Evolutionary conservation across 2,888 invertebrate species (phyloP), one percentile per base, ranked within the genome.

Genomic region (Charanyca ferruginea): DNA sequence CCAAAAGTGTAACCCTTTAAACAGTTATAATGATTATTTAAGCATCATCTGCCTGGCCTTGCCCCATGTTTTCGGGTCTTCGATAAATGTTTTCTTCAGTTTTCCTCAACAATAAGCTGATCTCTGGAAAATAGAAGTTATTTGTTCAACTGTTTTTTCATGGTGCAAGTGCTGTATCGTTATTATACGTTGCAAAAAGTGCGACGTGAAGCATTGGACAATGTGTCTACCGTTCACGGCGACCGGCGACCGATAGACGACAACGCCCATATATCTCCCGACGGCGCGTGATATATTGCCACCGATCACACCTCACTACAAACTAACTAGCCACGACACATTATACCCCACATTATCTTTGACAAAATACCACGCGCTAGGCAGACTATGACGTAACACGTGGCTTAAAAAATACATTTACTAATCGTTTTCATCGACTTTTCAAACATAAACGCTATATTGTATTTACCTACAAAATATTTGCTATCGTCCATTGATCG

Each of bases 261-360:
- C 88, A 87, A 83, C 83, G 83, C 80, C 87, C 89, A 89, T 92
- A 90, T 90, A 92, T 93, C 91, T 91, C 84, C 75, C 83, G 84
- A 86, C 86, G 85, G 80, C 81, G 78, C 85, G 89, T 91, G 91
- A 91, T 89, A 86, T 89, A 91, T 90, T 80, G 82, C 87, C 83
- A 72, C 79, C 87, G 85, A 91, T 91, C 89, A 87, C 87, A 88
- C 84, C 85, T 84, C 83, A 84, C 88, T 86, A 85, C 86, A 85
- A 86, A 86, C 87, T 84, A 85, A 87, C 84, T 85, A 83, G 66
- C 82, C 79, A 83, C 72, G 80, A 61, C 57, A 52, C 66, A 49
- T 85, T 83, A 86, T 80, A 79, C 73, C 73, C 74, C 77, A 79
- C 78, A 82, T 85, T 82, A 83, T 79, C 80, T 54, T 57, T 59